Base-by-base conservation (phyloP, 2,113 vertebrate genomes). In the Laticauda colubrina region DNA sequence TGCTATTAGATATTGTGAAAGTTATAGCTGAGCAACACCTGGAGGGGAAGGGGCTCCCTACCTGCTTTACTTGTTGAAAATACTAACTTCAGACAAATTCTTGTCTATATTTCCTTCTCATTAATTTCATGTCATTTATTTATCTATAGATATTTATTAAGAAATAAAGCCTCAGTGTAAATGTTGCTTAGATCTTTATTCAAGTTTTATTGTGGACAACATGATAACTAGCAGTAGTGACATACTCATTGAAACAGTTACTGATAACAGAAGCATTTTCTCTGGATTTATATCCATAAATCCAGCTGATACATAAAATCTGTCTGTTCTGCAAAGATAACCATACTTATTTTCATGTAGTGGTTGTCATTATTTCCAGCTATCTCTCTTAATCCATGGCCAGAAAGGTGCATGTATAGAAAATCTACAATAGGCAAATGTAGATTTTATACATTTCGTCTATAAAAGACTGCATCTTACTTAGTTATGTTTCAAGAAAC, bases 401-500 rank as follows among this genome's bases (percentile, higher is more conserved):
- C 18, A 81, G 75, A 81, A 81, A 21, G 7, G 21, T 81, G 9
- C 34, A 23, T 81, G 34, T 43, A 81, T 3, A 81, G 39, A 81
- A 81, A 55, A 8, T 12, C n/a, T 34, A 18, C 59, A 9, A 92
- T 91, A 89, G 81, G 90, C 89, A 86, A 92, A 94, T 48, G 2
- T 9, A 51, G 48, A 51, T 51, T 51, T 51, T 51, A 9, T 8
- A 8, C 8, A 51, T 91, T 91, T 61, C 69, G 55, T 69, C 81
- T 2, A 85, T 95, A 51, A 64, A 92, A 57, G 75, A 2, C 51
- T 24, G 64, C 21, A 34, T 69, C 15, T 59, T 18, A 61, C 39
- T 95, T 96, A 69, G 87, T 92, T 93, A 95, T 94, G 91, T 95
- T 96, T 95, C 95, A 95, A 95, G 94, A 96, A 96, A 93, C 0